Evolutionary conservation across 2,888 invertebrate genomes (phyloP), one percentile per base, ranked within the genome.

Genomic region (Apodemia zela): DNA sequence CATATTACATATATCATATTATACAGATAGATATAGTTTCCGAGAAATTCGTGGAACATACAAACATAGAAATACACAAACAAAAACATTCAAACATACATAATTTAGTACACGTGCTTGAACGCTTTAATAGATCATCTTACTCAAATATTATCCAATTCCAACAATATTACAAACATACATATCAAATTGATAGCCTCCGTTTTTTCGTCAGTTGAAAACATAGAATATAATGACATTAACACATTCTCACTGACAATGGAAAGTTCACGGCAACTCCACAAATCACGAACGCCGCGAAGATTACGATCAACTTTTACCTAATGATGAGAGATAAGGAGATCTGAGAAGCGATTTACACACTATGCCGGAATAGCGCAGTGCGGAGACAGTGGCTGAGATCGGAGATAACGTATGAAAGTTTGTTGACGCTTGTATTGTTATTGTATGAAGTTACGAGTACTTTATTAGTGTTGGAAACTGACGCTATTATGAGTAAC

Each of bases 261-360:
- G 65, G 67, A 71, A 70, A 72, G 72, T 69, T 64, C 62, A 65
- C 64, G 51, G 59, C 58, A 59, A 60, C 60, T 33, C 64, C 69
- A 71, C 72, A 70, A 70, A 69, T 70, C 72, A 70, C 69, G 63
- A 25, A 51, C 13, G 51, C 25, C 13, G 25, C 21, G 51, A 13
- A 69, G 71, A 72, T 72, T 61, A 66, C 63, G 69, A 72, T 71
- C 71, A 67, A 71, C 66, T 69, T 69, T 72, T 72, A 68, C 51
- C 51, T 51, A 51, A 51, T 51, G 51, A 51, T 51, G 51, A 10
- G 51, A 51, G 51, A 51, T 51, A 51, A 45, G 51, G 51, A 51
- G 51, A 51, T 51, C 51, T 51, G 21, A 51, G 51, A 51, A 21
- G 25, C 21, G 51, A 51, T 51, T 51, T 51, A 51, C 51, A 51